A percentile compares a stretch with the other conserved stretches of the same genome.
Conservation (phyloP, 2,797 vertebrate species). For the Gephyroberyx darwinii region DNA sequence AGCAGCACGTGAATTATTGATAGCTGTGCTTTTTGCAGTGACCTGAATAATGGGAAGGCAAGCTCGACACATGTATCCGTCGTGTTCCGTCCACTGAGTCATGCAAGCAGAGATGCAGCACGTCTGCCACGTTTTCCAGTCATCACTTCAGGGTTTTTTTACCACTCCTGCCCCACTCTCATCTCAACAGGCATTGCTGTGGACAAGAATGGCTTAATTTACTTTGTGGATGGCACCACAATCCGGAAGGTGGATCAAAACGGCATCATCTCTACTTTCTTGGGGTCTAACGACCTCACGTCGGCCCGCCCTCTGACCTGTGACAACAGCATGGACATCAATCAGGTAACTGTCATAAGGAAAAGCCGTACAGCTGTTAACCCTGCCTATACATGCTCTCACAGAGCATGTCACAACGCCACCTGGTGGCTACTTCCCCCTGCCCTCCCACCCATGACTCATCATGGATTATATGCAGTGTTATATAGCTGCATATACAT, state of each 20-base stretch:
- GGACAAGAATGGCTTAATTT: conserved; percentile 96
- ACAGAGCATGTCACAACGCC: conserved; percentile 52
- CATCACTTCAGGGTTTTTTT: conserved; percentile 30
- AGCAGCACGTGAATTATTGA: conserved; percentile 84
- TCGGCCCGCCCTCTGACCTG: conserved; percentile 95
- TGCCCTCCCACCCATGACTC: conserved; percentile 46
- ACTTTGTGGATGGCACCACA: conserved; percentile 97
- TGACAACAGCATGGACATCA: conserved; percentile 97
- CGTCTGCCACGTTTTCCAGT: conserved; percentile 60
- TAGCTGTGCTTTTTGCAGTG: conserved; percentile 84
- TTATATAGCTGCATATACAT: conserved; percentile 39
- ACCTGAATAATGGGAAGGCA: conserved; percentile 86
- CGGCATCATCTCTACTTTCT: conserved; percentile 95
- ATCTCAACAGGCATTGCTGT: conserved; percentile 88
- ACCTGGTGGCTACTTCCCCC: conserved; percentile 43
- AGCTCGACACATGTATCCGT: conserved; percentile 83
- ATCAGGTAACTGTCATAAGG: conserved; percentile 85
- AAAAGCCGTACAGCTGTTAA: conserved; percentile 21
- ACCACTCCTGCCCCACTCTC: conserved; percentile 1
- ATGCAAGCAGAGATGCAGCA: conserved; percentile 71
- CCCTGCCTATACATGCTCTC: background rate
- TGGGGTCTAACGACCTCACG: conserved; percentile 96
- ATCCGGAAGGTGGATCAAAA: conserved; percentile 97
- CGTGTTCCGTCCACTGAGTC: conserved; percentile 77
- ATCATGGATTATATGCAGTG: conserved; percentile 27